Evolutionary conservation across 2,888 invertebrate species (phyloP).

Genomic region (Cheilosia soror): DNA sequence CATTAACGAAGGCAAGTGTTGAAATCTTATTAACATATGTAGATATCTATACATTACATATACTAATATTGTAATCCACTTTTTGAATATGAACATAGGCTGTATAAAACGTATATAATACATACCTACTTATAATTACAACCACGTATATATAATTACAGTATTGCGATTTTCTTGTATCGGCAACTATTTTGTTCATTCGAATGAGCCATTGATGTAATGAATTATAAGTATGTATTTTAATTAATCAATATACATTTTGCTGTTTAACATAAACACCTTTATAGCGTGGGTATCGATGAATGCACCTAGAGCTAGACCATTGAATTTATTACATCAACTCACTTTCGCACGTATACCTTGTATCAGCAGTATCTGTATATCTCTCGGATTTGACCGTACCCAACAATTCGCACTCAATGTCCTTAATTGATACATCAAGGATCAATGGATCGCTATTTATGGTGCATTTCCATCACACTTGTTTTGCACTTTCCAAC

Average conservation of each 20-base stretch:
- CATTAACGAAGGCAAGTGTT: conserved; percentile 28
- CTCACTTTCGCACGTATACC: too few relatives aligned
- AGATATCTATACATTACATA: too few relatives aligned
- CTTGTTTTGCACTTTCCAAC: too few relatives aligned
- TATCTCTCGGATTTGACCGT: too few relatives aligned
- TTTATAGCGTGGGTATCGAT: conserved; percentile 6
- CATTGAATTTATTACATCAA: not conserved
- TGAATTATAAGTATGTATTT: conserved; percentile 6
- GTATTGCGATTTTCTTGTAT: conserved; percentile 9
- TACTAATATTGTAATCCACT: not conserved
- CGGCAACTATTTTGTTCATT: conserved; percentile 29
- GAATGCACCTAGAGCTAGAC: conserved; percentile 3
- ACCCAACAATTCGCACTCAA: too few relatives aligned
- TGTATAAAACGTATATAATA: not conserved
- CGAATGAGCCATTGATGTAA: conserved; percentile 15
- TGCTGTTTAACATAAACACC: not conserved
- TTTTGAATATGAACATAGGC: not conserved
- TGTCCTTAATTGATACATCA: too few relatives aligned
- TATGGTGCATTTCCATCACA: too few relatives aligned
- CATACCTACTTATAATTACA: conserved; percentile 20
- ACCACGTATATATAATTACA: conserved; percentile 20
- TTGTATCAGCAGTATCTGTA: too few relatives aligned
- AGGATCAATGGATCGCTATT: too few relatives aligned
- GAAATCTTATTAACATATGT: conserved; percentile 40
- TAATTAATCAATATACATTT: conserved; percentile 19